Base-by-base conservation (phyloP, 2,797 vertebrate species). In the Urophycis tenuis region DNA sequence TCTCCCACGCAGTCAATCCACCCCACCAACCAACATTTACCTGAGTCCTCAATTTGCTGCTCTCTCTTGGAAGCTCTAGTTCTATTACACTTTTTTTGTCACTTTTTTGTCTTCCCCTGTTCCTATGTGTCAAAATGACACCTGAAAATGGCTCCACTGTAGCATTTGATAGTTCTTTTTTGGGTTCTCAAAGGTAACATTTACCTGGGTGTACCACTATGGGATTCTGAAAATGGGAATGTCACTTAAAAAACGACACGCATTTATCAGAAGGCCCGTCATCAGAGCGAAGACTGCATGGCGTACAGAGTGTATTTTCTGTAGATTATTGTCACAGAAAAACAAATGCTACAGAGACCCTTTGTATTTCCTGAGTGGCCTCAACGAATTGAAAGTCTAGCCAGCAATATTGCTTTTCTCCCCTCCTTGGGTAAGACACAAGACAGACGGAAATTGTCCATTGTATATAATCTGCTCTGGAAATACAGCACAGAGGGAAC, bases 291-390 rank as follows among this genome's bases (percentile, higher is more conserved):
- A 90, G 81, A 84, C 83, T 76, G 78, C 83, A 78, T 79, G 81
- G 77, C 12, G 15, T 67, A 75, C 80, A 80, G 67, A 84, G 82
- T 77, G 81, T 75, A 74, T 67, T 81, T 81, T 83, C 78, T 82
- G 78, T 73, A 71, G 76, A 87, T 86, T 82, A 87, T 87, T 87
- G 89, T 78, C 85, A 83, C 83, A 85, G 79, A 78, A 84, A 88
- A 89, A 83, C 76, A 31, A 74, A 73, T 49, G 73, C 39, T 9
- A 11, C n/a, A 67, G 60, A 82, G 82, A 83, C 77, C 67, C 64
- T 75, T 79, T 80, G 79, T 77, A 82, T 86, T 81, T 85, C 77
- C 79, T 83, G 77, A 77, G 83, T 78, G 81, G 81, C 75, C 73
- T 74, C 83, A 3, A 73, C 33, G 70, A 81, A 81, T 72, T 30